Conservation (phyloP, 2,888 invertebrate species). For the Monopis laevigella region DNA sequence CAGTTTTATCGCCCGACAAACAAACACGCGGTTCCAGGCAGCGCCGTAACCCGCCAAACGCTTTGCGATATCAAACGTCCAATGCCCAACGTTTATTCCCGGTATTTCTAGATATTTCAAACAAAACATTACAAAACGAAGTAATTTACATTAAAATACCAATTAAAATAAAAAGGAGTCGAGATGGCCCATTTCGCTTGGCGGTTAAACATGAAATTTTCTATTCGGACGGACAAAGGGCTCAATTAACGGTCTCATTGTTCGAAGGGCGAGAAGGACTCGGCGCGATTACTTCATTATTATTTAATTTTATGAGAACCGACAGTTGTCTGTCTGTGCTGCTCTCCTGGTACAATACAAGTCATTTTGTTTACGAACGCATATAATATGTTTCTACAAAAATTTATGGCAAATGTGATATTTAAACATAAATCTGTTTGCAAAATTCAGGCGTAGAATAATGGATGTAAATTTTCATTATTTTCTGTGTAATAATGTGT, state of each 20-base stretch:
- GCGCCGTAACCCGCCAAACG: slow-evolving; percentile 42
- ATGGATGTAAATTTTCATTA: too few relatives aligned
- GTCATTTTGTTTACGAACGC: too few relatives aligned
- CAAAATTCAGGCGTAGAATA: too few relatives aligned
- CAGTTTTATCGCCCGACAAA: slow-evolving; percentile 61
- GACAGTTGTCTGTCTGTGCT: slow-evolving; percentile 15
- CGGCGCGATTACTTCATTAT: slow-evolving; percentile 55
- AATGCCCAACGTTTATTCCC: slow-evolving; percentile 47
- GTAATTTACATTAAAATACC: slow-evolving; percentile 55
- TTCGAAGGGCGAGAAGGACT: slow-evolving; percentile 34
- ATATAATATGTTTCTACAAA: too few relatives aligned
- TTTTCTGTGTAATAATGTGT: too few relatives aligned
- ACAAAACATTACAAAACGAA: slow-evolving; percentile 44
- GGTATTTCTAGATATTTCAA: slow-evolving; percentile 28
- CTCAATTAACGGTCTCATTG: slow-evolving; percentile 55
- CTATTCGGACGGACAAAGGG: slow-evolving; percentile 60
- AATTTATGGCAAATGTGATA: too few relatives aligned
- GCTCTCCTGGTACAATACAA: slow-evolving; percentile 24
- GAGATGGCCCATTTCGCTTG: slow-evolving; percentile 33
- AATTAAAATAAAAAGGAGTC: slow-evolving; percentile 46
- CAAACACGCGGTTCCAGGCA: slow-evolving; percentile 61
- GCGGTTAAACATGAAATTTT: slow-evolving; percentile 57
- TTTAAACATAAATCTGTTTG: too few relatives aligned
- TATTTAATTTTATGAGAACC: slow-evolving; percentile 55
- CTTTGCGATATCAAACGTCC: slow-evolving; percentile 48